Evolutionary conservation across 2,113 vertebrate species (phyloP), one percentile per base, ranked within the genome.

Genomic region (Bostrychus sinensis): DNA sequence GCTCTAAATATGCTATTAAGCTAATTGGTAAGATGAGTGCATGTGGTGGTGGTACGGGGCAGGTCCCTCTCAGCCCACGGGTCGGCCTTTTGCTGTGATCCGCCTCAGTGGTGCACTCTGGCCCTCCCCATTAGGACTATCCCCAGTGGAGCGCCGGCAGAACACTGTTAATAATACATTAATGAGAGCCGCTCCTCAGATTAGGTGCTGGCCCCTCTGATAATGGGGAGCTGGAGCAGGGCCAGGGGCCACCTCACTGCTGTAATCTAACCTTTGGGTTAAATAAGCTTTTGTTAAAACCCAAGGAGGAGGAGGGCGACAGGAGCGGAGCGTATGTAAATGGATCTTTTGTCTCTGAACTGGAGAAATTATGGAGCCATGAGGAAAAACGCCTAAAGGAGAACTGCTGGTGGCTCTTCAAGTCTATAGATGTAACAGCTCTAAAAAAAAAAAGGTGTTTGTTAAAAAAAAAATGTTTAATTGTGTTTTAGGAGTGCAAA

Each of bases 151-250:
- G 88, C 87, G 82, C 84, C 82, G 89, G 88, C 89, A 90, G 92
- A 88, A 91, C 91, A 92, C 92, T 92, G 91, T 95, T 96, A 96
- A 94, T 95, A 93, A 96, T 93, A 94, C 93, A 95, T 95, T 94
- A 94, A 95, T 95, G 94, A 95, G 91, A 93, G 89, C 86, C 87
- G 86, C 91, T 93, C 91, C 92, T 94, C 91, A 93, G 91, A 93
- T 94, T 93, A 94, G 92, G 92, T 90, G 93, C 75, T 71, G 91
- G 90, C 89, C 90, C 88, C 93, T 93, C 89, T 95, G 94, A 94
- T 94, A 94, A 95, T 93, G 92, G 89, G 83, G 70, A 75, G 84
- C 92, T 94, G 93, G 92, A 95, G 91, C 90, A 90, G 90, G 93
- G 92, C 91, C 91, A 95, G 89, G 83, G 90, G 93, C 91, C 92